Evolutionary conservation across 2,888 invertebrate species (phyloP).

Genomic region (Hypolimnas misippus): DNA sequence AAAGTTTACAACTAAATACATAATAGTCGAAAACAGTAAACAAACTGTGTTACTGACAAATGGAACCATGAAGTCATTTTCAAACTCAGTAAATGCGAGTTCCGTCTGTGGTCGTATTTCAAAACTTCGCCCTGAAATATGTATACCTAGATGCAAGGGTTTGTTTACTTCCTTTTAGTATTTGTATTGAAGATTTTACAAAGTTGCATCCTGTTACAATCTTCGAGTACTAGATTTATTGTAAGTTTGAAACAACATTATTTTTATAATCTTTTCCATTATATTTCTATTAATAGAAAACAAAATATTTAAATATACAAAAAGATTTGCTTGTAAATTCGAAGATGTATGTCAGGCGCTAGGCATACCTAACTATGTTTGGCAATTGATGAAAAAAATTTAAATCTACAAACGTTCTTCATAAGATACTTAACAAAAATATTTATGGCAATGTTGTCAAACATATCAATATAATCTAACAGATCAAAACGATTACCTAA

Average conservation of each 20-base stretch:
- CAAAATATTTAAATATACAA: no score
- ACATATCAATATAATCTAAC: no score
- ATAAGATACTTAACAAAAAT: no score
- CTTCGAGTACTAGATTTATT: background rate
- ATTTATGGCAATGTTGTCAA: no score
- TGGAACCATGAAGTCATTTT: conserved; percentile 26
- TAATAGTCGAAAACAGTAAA: background rate
- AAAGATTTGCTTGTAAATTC: no score
- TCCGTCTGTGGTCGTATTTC: conserved; percentile 25
- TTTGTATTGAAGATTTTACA: conserved; percentile 25
- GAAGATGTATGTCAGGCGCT: no score
- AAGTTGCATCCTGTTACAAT: background rate
- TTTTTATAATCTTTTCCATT: background rate
- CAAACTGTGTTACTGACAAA: conserved; percentile 19
- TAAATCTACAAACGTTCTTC: no score
- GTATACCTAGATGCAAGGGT: conserved; percentile 17
- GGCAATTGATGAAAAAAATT: background rate
- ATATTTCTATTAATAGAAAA: background rate
- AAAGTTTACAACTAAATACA: no score
- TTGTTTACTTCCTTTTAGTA: conserved; percentile 24
- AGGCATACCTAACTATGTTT: no score
- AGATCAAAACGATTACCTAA: background rate
- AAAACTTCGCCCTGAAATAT: conserved; percentile 21
- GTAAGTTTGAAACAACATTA: background rate
- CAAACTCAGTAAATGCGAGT: conserved; percentile 30